Evolutionary conservation across 2,888 invertebrate species (phyloP), one percentile per base, ranked within the genome.

Genomic region (Eristalinus sepulchralis): DNA sequence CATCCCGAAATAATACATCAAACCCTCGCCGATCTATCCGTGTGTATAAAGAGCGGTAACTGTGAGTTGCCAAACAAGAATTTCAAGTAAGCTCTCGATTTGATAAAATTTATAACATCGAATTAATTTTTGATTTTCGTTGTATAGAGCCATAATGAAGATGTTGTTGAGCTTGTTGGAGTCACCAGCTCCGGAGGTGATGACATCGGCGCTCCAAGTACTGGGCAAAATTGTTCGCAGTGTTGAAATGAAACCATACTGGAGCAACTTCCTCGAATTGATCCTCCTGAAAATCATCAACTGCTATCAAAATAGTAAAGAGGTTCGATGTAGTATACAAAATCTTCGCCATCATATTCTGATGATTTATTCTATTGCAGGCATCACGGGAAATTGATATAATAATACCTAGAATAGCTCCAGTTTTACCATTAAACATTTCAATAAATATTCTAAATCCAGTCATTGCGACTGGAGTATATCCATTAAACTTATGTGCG

Each of bases 211-310:
- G 0, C 94, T 98, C 70, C 95, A 96, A 90, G 96, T 97, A 22
- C 94, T 98, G 59, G 95, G 96, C 84, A 98, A 98, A 93, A 95
- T 99, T 91, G 95, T 98, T 89, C 95, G 97, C 88, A 95, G 96
- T 73, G 94, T 95, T 47, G 95, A 96, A 91, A 94, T 97, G 89
- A 94, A 96, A 59, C 94, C 95, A 81, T 95, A 96, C 89, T 98
- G 98, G 95, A 95, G 95, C 88, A 96, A 96, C 90, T 99, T 97
- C 93, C 96, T 97, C 76, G 99, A 99, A 93, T 94, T 99, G 75
- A 96, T 98, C 53, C 95, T 98, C 75, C 93, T 99, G 68, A 96
- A 97, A 93, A 96, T 99, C 13, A 95, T 99, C 89, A 96, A 97
- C 91, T 97, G 97, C 73, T 97, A 98, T 93, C 96, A 94, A 89